Percentiles rank a stretch among this genome's conserved stretches.
Evolutionary conservation across 2,113 vertebrate species (phyloP).

Genomic region (Calidris pygmaea): DNA sequence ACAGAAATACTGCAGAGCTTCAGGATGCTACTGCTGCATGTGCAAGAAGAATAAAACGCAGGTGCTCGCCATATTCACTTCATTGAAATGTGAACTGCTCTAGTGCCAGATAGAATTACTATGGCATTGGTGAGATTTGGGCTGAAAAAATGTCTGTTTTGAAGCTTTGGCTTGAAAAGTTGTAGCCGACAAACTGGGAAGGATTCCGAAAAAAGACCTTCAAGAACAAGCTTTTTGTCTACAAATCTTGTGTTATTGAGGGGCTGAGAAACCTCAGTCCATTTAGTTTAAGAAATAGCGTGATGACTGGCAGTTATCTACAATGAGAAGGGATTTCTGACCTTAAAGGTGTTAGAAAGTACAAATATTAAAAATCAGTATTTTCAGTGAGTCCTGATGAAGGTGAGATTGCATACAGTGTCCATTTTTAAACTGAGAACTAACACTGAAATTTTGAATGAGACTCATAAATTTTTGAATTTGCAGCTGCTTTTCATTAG

Average conservation of each 20-base stretch:
- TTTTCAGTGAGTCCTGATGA: neutral
- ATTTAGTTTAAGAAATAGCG: rapidly evolving
- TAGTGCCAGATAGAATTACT: neutral
- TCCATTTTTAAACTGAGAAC: neutral
- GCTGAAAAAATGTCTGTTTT: neutral
- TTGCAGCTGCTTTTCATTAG: neutral
- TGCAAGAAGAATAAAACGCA: neutral
- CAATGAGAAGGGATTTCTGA: neutral
- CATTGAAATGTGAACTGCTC: rapidly evolving
- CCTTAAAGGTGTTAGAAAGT: neutral
- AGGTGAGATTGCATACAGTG: neutral
- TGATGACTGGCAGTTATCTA: neutral
- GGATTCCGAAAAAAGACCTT: neutral
- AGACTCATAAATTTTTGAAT: neutral
- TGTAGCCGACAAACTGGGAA: rapidly evolving
- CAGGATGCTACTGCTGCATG: neutral
- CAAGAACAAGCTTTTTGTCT: neutral
- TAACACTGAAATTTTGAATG: neutral
- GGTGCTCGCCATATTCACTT: neutral
- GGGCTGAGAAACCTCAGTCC: neutral
- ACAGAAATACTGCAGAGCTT: neutral
- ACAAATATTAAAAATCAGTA: neutral
- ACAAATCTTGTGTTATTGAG: neutral
- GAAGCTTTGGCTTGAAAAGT: neutral
- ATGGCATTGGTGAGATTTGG: neutral